Evolutionary conservation across 2,113 vertebrate genomes (phyloP), one percentile per base, ranked within the genome.

Genomic region (Nothocercus nigrocapillus): DNA sequence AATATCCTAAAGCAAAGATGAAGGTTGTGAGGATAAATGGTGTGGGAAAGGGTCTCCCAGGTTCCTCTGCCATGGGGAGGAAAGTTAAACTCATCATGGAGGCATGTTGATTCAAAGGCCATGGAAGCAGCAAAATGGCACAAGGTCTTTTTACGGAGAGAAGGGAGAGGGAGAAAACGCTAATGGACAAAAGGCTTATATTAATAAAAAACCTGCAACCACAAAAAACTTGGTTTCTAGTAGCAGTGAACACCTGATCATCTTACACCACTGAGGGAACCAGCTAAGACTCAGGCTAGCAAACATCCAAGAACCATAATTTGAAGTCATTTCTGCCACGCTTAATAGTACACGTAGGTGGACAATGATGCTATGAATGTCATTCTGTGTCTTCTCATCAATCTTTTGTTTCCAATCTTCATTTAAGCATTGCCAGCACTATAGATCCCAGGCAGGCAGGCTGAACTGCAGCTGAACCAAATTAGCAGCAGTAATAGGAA

Each of bases 371-470:
- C 30, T 54, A 3, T 13, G 9, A 73, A 40, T 17, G 51, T 27
- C 5, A 30, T 17, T 75, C 64, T 42, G 51, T 2, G 20, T 24
- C 62, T 75, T 51, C 78, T 24, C 16, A 81, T 82, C 28, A 21
- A 56, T 79, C 53, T 92, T 89, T 82, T 82, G 54, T 76, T 92
- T 91, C 22, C 83, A 84, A 20, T 69, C 58, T 72, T 47, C 92
- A 58, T 68, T 87, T 59, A 53, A 58, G 82, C 4, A 0, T 4
- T 79, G 86, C 81, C 91, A 94, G 92, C 74, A 7, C 66, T 8
- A 47, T 2, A 82, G 91, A 85, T 30, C 25, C 82, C 67, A 88
- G 59, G 47, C 64, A 83, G 86, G 25, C 77, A 58, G 45, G 4
- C 38, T 7, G 16, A 84, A 10, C 22, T 32, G 49, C 4, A 20